phyloP scores from a whole-genome alignment of 2,888 invertebrate genomes.

The Micoletzkya japonica region DNA sequence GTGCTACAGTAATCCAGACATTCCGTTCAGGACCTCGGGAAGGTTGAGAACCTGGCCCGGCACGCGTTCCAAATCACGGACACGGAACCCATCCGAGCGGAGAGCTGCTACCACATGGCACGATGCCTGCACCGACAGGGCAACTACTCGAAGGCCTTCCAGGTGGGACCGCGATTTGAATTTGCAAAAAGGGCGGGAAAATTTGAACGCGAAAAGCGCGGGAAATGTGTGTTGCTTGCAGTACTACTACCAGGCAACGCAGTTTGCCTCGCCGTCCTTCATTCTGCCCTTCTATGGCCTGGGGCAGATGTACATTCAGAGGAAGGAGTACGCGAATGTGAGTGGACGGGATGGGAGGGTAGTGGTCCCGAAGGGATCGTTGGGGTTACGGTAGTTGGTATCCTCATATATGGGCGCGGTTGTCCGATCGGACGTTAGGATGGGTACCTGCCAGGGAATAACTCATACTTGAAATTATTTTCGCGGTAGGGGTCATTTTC shows the following conservation, averaged over 20 bases:
- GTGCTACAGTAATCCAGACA: not conserved
- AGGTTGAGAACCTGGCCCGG: conserved; percentile 91
- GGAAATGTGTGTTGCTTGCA: conserved; percentile 77
- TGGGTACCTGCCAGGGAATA: too few relatives aligned
- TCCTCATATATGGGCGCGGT: too few relatives aligned
- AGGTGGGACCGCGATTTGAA: conserved; percentile 32
- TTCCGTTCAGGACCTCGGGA: conserved; percentile 74
- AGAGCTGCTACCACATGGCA: conserved; percentile 93
- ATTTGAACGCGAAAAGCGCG: conserved; percentile 67
- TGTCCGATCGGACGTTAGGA: too few relatives aligned
- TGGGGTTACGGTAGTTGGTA: not conserved
- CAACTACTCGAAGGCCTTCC: conserved; percentile 93
- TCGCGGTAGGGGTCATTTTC: too few relatives aligned
- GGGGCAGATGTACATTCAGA: conserved; percentile 98
- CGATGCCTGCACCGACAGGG: conserved; percentile 91
- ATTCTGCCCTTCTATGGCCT: conserved; percentile 95
- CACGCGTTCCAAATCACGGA: conserved; percentile 98
- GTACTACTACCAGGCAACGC: conserved; percentile 72
- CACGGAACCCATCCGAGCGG: conserved; percentile 97
- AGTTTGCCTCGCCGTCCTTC: conserved; percentile 91
- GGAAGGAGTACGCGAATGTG: conserved; percentile 83
- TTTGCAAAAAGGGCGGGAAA: conserved; percentile 73
- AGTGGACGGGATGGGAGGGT: not conserved
- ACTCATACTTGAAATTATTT: not conserved
- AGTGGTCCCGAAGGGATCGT: not conserved